A percentile compares a stretch with the other conserved stretches of the same genome.
Evolutionary conservation across 2,797 vertebrate genomes (phyloP).

Genomic region (Morus bassanus): DNA sequence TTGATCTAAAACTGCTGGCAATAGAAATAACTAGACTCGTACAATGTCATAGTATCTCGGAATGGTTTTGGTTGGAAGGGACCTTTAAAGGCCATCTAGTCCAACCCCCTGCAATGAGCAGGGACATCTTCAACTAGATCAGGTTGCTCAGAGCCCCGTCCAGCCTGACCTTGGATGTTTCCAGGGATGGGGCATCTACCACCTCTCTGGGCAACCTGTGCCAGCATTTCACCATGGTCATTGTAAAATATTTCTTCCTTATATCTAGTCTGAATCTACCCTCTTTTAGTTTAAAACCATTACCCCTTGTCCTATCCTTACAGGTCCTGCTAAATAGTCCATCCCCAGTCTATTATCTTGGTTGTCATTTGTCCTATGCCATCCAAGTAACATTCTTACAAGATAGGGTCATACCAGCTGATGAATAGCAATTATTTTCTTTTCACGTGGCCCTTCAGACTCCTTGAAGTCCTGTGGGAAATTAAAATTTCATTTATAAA

Average conservation of each 20-base stretch:
- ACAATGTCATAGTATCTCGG: not conserved
- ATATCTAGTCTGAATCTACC: not conserved
- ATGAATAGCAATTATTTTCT: not conserved
- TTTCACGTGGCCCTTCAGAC: not conserved
- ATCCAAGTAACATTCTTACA: not conserved
- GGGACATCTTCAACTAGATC: not conserved
- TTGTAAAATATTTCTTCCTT: not conserved
- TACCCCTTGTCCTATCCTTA: not conserved
- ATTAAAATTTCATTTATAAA: not conserved
- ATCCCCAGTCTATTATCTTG: not conserved
- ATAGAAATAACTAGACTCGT: not conserved
- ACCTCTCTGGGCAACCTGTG: not conserved
- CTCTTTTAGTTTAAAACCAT: not conserved
- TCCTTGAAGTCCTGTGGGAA: not conserved
- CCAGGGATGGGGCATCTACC: not conserved
- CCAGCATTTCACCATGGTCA: not conserved
- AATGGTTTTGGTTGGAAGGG: not conserved
- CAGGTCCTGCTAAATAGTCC: not conserved
- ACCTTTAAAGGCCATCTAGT: not conserved
- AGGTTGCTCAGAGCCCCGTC: not conserved
- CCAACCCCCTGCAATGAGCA: not conserved
- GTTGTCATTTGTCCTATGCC: not conserved
- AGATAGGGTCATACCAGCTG: not conserved
- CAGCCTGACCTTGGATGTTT: too few species aligned
- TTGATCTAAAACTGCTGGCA: not conserved